Base-by-base conservation (phyloP, 2,113 vertebrate genomes). In the Caracal caracal region DNA sequence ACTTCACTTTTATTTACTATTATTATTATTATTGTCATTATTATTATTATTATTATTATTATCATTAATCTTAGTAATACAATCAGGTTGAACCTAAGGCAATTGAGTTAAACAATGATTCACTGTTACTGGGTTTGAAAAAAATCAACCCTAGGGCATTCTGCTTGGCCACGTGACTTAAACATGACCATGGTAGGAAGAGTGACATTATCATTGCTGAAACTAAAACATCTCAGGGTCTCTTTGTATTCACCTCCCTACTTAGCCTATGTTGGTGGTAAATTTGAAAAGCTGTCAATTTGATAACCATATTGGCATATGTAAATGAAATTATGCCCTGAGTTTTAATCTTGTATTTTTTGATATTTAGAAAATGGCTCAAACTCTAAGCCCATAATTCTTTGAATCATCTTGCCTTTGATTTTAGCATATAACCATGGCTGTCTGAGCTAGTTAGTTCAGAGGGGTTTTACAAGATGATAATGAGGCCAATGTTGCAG, bases 401-500 rank as follows among this genome's bases (percentile, higher is more conserved):
- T 95, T 95, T 89, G 73, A 90, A 59, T 88, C 61, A 33, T 97
- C 84, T 85, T 94, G 91, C 56, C 75, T 95, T 97, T 97, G 68
- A 87, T 95, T 95, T 94, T 80, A 93, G 91, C 68, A 30, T 89
- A 56, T 68, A 83, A 93, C 73, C 43, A 87, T 93, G 66, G 79
- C 88, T 96, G 95, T 96, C 96, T 92, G 86, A 95, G 75, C 59
- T 91, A 91, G 70, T 97, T 97, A 96, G 97, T 88, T 96, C 96
- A 92, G 83, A 94, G 61, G 59, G 68, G 10, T 79, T 97, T 97
- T 90, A 89, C 56, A 81, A 51, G 82, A 82, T 79, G 95, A 53
- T 95, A 97, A 97, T 96, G 96, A 97, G 97, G 93, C 88, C 95
- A 92, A 61, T 83, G 68, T 97, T 96, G 91, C 95, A 71, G 61